Conservation (phyloP, 2,797 vertebrate genomes). For the Rachycentron canadum region DNA sequence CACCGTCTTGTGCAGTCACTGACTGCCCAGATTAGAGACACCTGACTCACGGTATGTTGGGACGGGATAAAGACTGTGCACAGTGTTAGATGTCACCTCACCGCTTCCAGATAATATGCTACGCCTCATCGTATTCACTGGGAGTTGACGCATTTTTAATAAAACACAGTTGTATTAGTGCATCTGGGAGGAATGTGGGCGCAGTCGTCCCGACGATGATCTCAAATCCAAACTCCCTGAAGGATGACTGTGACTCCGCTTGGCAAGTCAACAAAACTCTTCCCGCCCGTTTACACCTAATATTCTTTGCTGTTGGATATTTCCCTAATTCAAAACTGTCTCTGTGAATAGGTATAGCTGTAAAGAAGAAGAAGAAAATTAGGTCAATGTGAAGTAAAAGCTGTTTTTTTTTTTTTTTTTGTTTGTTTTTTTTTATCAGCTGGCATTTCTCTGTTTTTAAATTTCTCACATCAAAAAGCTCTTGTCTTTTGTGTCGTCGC, state of each 20-base stretch:
- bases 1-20: neutral
- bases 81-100: slow-evolving; percentile 5
- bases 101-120: neutral
- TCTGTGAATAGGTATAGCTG: too few relatives aligned
- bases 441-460: slow-evolving; percentile 28
- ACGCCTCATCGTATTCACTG: neutral
- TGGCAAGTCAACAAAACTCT: neutral
- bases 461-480: slow-evolving; percentile 35
- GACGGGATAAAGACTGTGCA: neutral
- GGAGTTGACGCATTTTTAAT: neutral
- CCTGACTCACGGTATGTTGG: neutral
- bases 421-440: slow-evolving; percentile 8
- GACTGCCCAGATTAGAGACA: slow-evolving; percentile 1
- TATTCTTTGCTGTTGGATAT: neutral
- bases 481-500: slow-evolving; percentile 21
- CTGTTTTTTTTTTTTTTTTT: slow-evolving; percentile 15
- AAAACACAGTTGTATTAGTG: slow-evolving; percentile 31
- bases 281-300: neutral
- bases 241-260: neutral
- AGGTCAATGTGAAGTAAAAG: neutral
- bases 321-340: neutral
- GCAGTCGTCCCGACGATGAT: slow-evolving; percentile 22
- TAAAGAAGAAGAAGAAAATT: neutral
- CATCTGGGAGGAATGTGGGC: slow-evolving; percentile 34
- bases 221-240: slow-evolving; percentile 13